These are phyloP conservation scores for Buathra laborator DNA, from an alignment of 2,888 invertebrate species.

Conservation along the genomic window DNA sequence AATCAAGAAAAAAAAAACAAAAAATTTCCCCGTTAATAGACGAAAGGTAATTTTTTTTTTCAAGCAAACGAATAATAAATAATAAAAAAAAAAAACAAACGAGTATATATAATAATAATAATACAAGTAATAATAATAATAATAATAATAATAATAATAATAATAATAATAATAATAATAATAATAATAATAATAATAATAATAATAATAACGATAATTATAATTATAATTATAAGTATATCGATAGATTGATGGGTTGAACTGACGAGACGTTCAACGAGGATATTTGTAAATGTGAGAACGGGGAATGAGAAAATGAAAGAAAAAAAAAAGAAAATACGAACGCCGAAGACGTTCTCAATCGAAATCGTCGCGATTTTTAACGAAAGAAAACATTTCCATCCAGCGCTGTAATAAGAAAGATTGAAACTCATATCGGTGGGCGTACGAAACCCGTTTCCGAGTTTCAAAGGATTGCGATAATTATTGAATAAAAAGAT, in stretches of 20 bases:
- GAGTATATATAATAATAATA: conserved; percentile 57
- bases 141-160: conserved; percentile 34
- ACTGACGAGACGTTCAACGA: conserved; percentile 67
- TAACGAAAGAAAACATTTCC: conserved; percentile 79
- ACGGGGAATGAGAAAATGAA: conserved; percentile 3
- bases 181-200: conserved; percentile 29
- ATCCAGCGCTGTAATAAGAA: conserved; percentile 80
- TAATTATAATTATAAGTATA: conserved; percentile 42
- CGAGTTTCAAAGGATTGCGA: conserved; percentile 74
- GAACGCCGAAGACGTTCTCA: conserved; percentile 51
- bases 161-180: conserved; percentile 29
- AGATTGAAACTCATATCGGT: conserved; percentile 30
- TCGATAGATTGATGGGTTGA: conserved; percentile 69
- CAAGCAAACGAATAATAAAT: conserved; percentile 39
- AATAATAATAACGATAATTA: conserved; percentile 18
- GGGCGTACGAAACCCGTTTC: conserved; percentile 29
- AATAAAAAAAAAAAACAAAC: conserved; percentile 34
- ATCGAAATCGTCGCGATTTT: conserved; percentile 61
- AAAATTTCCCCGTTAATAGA: conserved; percentile 53
- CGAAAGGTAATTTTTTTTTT: conserved; percentile 43
- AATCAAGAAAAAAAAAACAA: conserved; percentile 17
- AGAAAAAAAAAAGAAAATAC: conserved; percentile 30
- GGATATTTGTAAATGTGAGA: conserved; percentile 77
- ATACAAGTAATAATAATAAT: conserved; percentile 28
- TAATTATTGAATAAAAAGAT: conserved; percentile 74